These are phyloP conservation scores for Diacarnus erythraeanus DNA, from an alignment of 37 sponge, comb jelly and placozoan genomes.

Conservation along the genomic window DNA sequence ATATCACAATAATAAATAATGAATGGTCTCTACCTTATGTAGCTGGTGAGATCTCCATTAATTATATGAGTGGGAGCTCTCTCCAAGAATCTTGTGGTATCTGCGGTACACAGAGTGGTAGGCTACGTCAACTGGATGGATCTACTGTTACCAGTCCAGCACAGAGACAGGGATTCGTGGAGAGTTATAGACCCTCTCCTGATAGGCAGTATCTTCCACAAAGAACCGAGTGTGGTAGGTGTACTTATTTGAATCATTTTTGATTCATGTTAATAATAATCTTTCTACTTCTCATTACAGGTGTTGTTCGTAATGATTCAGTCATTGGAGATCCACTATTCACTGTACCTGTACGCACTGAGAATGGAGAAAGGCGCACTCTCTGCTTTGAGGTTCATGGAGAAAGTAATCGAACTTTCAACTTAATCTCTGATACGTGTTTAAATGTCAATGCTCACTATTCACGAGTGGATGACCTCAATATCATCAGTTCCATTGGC, in stretches of 20 bases:
- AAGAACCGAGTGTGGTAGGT: conserved; percentile 64
- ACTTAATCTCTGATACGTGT: conserved; percentile 65
- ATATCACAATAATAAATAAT: too few species aligned
- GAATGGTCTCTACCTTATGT: too few species aligned
- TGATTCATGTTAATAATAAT: not conserved
- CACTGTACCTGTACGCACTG: conserved; percentile 35
- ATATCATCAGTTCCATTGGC: conserved; percentile 56
- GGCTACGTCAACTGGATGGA: conserved; percentile 4
- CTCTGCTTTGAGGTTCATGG: conserved; percentile 79
- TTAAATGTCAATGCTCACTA: conserved; percentile 63
- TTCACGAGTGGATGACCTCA: conserved; percentile 38
- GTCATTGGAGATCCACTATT: conserved; percentile 62
- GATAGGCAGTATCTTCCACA: conserved; percentile 29
- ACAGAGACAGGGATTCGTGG: conserved; percentile 23
- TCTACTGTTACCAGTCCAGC: conserved; percentile 6
- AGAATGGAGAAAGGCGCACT: not conserved
- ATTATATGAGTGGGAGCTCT: not conserved
- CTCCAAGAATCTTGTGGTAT: conserved; percentile 37
- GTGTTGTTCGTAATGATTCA: conserved; percentile 36
- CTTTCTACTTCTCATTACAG: not conserved
- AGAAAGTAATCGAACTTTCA: conserved; percentile 20
- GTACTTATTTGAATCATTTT: not conserved
- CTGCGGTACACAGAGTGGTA: conserved; percentile 30
- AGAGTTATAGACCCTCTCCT: conserved; percentile 24
- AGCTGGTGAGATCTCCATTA: too few species aligned